Conservation (phyloP, 2,797 vertebrate genomes). For the Peromyscus nudipes region DNA sequence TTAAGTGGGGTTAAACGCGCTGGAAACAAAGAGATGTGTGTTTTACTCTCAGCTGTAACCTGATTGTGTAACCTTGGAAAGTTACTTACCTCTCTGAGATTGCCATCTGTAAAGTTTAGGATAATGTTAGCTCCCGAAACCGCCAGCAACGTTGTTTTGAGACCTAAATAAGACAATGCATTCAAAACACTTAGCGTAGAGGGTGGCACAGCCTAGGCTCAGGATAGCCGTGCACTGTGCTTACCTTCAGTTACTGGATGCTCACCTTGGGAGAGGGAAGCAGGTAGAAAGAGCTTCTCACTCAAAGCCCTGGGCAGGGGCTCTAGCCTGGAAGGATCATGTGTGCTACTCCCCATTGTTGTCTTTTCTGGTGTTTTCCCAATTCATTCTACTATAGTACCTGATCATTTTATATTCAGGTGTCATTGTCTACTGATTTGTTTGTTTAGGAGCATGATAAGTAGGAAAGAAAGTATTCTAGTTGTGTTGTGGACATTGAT, state of each 20-base stretch:
- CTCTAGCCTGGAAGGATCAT: background rate
- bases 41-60: slow-evolving; percentile 34
- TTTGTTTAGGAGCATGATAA: background rate
- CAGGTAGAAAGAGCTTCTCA: background rate
- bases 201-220: background rate
- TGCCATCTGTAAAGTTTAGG: slow-evolving; percentile 47
- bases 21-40: background rate
- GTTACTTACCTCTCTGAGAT: slow-evolving; percentile 45
- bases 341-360: background rate
- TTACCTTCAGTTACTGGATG: background rate
- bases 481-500: background rate
- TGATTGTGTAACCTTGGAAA: background rate
- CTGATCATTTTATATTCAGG: background rate
- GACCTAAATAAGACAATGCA: slow-evolving; percentile 17
- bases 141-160: background rate
- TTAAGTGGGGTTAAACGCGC: background rate
- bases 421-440: background rate
- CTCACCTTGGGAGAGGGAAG: background rate
- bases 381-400: background rate
- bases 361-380: background rate
- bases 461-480: background rate
- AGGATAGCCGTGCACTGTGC: background rate
- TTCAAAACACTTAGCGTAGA: background rate
- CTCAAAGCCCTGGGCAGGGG: background rate
- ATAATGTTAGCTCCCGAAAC: slow-evolving; percentile 28